These are phyloP conservation scores for Sebastes diploproa DNA, from an alignment of 2,797 vertebrate genomes.

Conservation along the genomic window DNA sequence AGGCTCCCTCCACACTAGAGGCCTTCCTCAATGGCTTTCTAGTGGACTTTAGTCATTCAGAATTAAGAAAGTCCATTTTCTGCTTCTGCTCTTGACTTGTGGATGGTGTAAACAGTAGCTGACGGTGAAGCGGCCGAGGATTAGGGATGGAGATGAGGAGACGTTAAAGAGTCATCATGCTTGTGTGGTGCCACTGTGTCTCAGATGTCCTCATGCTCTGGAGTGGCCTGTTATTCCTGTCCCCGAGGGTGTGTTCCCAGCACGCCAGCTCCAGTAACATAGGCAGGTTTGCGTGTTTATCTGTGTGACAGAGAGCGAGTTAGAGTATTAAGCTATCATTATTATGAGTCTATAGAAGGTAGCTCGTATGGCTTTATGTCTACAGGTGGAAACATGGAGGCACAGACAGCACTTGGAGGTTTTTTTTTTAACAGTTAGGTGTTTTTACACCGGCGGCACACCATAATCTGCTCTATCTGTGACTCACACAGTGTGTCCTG, in stretches of 20 bases:
- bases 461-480: background rate
- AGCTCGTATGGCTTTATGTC: background rate
- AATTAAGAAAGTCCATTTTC: slow-evolving; percentile 66
- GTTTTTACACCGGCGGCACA: slow-evolving; percentile 1
- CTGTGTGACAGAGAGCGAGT: slow-evolving; percentile 28
- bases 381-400: background rate
- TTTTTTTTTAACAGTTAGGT: background rate
- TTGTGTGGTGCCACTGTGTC: slow-evolving; percentile 76
- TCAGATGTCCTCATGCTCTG: slow-evolving; percentile 68
- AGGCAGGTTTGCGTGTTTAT: slow-evolving; percentile 49
- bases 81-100: slow-evolving; percentile 62
- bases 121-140: slow-evolving; percentile 40
- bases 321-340: background rate
- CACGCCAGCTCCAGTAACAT: slow-evolving; percentile 58
- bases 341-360: background rate
- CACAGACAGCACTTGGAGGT: background rate
- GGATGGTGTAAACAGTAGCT: slow-evolving; percentile 68
- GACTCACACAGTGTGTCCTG: slow-evolving; percentile 32
- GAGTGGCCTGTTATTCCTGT: slow-evolving; percentile 86
- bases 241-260: slow-evolving; percentile 77
- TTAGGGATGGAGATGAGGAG: slow-evolving; percentile 70
- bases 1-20: slow-evolving; percentile 58
- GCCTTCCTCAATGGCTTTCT: slow-evolving; percentile 65
- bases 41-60: slow-evolving; percentile 63
- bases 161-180: slow-evolving; percentile 63